phyloP scores from a whole-genome alignment of 2,113 vertebrate species.

The Amphilophus citrinellus region DNA sequence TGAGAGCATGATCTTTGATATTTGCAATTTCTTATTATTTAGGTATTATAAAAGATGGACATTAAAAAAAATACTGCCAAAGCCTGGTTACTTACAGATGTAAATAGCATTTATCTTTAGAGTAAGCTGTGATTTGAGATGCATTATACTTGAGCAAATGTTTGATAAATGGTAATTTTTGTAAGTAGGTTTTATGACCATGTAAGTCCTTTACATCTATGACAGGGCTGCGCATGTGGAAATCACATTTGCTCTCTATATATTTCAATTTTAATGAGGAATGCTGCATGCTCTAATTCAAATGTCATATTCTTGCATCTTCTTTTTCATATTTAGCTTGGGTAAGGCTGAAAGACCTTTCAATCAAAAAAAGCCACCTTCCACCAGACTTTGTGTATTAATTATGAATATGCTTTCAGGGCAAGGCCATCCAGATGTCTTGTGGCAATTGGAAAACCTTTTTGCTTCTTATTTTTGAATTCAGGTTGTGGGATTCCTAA shows the following conservation, averaged over 20 bases:
- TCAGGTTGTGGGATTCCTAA: conserved; percentile 76
- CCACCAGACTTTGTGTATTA: conserved; percentile 77
- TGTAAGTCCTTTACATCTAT: conserved; percentile 59
- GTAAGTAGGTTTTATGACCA: conserved; percentile 37
- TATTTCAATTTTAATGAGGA: conserved; percentile 79
- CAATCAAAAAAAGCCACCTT: conserved; percentile 79
- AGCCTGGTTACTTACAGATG: background rate
- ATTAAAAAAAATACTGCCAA: background rate
- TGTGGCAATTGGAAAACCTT: conserved; percentile 78
- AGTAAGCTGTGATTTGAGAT: background rate
- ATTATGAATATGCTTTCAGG: conserved; percentile 86
- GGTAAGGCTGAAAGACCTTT: conserved; percentile 75
- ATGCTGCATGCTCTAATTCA: conserved; percentile 76
- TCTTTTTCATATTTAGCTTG: conserved; percentile 77
- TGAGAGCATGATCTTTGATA: background rate
- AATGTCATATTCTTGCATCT: conserved; percentile 78
- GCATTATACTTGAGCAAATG: background rate
- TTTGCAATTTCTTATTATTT: background rate
- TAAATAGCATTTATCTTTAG: background rate
- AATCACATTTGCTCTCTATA: conserved; percentile 55
- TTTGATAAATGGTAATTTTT: conserved; percentile 18
- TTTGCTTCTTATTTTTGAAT: conserved; percentile 78
- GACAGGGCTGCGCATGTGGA: conserved; percentile 45
- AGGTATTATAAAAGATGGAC: background rate
- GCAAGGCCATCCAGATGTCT: conserved; percentile 82